Evolutionary conservation across 2,797 vertebrate species (phyloP), one percentile per base, ranked within the genome.

Genomic region (Meriones psammophilus): DNA sequence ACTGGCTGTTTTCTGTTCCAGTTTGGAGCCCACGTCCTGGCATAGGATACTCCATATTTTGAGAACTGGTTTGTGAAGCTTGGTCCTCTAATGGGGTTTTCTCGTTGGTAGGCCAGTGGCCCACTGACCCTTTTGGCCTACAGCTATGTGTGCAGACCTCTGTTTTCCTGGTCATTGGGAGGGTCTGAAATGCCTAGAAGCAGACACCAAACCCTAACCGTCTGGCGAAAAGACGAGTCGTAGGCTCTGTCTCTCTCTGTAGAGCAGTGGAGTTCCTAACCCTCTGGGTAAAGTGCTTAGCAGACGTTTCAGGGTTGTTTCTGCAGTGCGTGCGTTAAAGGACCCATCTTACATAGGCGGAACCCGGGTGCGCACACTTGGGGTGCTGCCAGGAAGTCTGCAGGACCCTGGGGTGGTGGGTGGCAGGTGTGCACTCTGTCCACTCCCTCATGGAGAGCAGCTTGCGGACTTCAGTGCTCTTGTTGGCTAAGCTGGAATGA

Each of bases 101-200:
- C 1, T 9, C 20, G 13, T 20, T 56, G 1, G 13, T 77, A 93
- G 76, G 77, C 60, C 18, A 89, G 42, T 28, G 56, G 73, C n/a
- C 0, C 1, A 0, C 12, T 0, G 7, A 0, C 71, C 54, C 1
- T 15, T 26, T 78, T 15, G 17, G 71, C 0, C 1, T 3, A 3
- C n/a, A 68, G 0, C 6, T 81, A 50, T 28, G 4, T n/a, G 0
- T 22, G 5, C 62, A 60, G 20, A 28, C 89, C 28, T 69, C 68
- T 5, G 5, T 84, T 74, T 83, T 54, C n/a, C 1, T 22, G 73
- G 64, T 87, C 71, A 79, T 69, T 78, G 2, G 60, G 33, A 4
- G 50, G 64, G 92, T n/a, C 56, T 0, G 1, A 71, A 83, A 18
- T 9, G 24, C 0, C 78, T 42, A 4, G 36, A 39, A 17, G 3